phyloP scores from a whole-genome alignment of 2,888 invertebrate species.

The Ophion obscuratus region DNA sequence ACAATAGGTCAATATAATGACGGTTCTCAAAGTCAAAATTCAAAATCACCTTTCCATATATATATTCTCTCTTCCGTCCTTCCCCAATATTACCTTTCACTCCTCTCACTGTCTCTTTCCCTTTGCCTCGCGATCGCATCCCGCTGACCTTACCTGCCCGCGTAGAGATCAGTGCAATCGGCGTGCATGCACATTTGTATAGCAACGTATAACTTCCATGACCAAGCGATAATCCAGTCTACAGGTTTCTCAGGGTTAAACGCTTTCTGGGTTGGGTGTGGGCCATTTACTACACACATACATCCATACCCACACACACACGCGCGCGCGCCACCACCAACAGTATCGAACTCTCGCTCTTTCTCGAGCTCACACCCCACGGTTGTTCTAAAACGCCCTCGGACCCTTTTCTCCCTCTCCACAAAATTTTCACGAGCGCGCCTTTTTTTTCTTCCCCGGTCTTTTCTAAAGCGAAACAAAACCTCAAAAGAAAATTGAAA shows the following conservation, averaged over 20 bases:
- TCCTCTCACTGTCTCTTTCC: background rate
- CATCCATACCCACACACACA: background rate
- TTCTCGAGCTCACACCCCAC: background rate
- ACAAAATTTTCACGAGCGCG: background rate
- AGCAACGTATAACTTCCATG: background rate
- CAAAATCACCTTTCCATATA: too few relatives aligned
- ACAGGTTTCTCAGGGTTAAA: slow-evolving; percentile 57
- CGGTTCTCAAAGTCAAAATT: too few relatives aligned
- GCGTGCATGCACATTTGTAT: slow-evolving; percentile 57
- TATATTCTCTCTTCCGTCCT: background rate
- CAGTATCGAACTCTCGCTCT: background rate
- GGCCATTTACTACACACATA: slow-evolving; percentile 1
- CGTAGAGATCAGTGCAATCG: slow-evolving; percentile 51
- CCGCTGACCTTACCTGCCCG: slow-evolving; percentile 78
- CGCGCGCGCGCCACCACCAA: background rate
- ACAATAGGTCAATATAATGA: too few relatives aligned
- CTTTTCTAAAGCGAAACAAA: too few relatives aligned
- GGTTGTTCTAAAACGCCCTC: background rate
- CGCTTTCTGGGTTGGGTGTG: slow-evolving; percentile 33
- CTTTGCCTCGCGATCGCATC: slow-evolving; percentile 5
- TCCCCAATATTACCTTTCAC: background rate
- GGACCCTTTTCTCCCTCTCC: background rate
- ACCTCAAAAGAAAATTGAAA: too few relatives aligned
- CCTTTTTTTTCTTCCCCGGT: background rate
- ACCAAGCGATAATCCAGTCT: slow-evolving; percentile 52